phyloP scores from a whole-genome alignment of 2,113 vertebrate genomes.

The Cyanoderma ruficeps region DNA sequence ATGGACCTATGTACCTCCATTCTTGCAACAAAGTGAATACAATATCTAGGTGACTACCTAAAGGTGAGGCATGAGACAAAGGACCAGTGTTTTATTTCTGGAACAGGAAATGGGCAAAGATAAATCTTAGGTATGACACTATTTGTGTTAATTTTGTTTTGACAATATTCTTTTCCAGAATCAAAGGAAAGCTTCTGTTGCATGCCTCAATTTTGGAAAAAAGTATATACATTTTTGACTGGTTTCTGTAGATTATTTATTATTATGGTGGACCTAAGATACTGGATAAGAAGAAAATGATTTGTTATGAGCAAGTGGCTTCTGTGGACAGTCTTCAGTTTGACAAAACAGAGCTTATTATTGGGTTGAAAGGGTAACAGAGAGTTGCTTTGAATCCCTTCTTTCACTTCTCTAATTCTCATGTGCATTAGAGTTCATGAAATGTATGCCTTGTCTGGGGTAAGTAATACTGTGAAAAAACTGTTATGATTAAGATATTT shows the following conservation, averaged over 20 bases:
- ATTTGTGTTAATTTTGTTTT: neutral
- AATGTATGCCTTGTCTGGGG: neutral
- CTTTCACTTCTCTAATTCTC: neutral
- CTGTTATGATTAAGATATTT: neutral
- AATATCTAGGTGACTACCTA: neutral
- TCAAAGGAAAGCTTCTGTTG: neutral
- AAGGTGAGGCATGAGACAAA: neutral
- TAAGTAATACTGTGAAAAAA: neutral
- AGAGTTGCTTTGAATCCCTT: neutral
- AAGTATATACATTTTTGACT: neutral
- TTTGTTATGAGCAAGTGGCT: neutral
- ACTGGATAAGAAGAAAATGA: neutral
- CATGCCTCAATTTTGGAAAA: neutral
- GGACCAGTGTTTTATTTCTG: neutral
- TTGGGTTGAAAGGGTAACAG: neutral
- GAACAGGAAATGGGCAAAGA: neutral
- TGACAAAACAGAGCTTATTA: neutral
- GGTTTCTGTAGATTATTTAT: neutral
- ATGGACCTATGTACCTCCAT: neutral
- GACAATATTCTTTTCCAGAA: neutral
- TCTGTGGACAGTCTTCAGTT: neutral
- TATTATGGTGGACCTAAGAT: neutral
- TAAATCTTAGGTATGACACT: neutral
- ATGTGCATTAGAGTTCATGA: neutral
- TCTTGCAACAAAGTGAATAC: neutral